phyloP scores from a whole-genome alignment of 2,888 invertebrate species.

The Baccha elongata region DNA sequence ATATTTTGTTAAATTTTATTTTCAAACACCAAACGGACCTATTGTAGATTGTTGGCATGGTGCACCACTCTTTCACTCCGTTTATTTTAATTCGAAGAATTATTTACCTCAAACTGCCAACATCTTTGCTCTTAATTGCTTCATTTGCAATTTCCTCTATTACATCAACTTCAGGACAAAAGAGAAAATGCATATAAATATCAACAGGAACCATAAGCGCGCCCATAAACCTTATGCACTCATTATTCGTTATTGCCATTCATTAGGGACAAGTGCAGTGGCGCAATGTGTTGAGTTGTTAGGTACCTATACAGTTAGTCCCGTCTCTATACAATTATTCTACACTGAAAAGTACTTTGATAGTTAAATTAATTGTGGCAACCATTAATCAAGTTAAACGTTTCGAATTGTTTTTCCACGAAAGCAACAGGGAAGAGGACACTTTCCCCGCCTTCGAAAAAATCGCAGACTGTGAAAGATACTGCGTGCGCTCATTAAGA shows the following conservation, averaged over 20 bases:
- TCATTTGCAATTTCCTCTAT: conserved; percentile 51
- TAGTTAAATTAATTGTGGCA: conserved; percentile 65
- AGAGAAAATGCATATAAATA: conserved; percentile 11
- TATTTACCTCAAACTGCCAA: conserved; percentile 54
- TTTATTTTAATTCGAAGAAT: conserved; percentile 43
- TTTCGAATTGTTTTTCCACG: conserved; percentile 69
- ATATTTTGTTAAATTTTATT: not conserved
- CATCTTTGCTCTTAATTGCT: conserved; percentile 55
- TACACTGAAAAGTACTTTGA: conserved; percentile 47
- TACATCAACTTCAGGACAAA: conserved; percentile 4
- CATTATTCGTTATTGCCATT: conserved; percentile 65
- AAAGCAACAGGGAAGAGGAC: conserved; percentile 11
- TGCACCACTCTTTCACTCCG: conserved; percentile 7
- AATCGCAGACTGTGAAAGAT: not conserved
- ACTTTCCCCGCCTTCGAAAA: conserved; percentile 16
- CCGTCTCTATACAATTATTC: conserved; percentile 15
- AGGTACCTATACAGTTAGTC: conserved; percentile 30
- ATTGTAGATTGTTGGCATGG: not conserved
- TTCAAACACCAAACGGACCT: not conserved
- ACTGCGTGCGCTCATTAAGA: conserved; percentile 57
- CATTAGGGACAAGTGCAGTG: conserved; percentile 40
- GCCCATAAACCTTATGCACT: conserved; percentile 61
- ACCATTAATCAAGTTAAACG: conserved; percentile 68
- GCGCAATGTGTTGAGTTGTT: conserved; percentile 63
- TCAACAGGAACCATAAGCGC: conserved; percentile 30